Conservation (phyloP, 2,888 invertebrate genomes). For the Eumacrocentrus americanus region DNA sequence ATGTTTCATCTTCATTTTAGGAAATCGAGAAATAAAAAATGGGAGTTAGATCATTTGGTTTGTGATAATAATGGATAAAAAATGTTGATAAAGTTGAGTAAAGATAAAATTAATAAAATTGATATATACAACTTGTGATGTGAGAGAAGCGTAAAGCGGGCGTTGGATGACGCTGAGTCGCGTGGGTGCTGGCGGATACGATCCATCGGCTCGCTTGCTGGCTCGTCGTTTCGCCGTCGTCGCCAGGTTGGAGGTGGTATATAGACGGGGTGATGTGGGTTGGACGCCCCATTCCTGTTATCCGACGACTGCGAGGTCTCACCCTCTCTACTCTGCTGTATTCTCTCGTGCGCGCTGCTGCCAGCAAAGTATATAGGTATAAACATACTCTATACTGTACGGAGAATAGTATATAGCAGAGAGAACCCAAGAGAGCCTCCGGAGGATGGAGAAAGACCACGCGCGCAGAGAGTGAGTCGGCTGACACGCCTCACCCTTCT, state of each 20-base stretch:
- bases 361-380: slow-evolving; percentile 8
- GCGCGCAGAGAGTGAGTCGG: background rate
- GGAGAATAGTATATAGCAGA: background rate
- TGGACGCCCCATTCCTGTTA: slow-evolving; percentile 19
- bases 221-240: slow-evolving; percentile 17
- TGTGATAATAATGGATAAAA: too few relatives aligned
- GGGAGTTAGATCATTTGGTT: too few relatives aligned
- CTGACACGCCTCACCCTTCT: background rate
- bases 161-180: slow-evolving; percentile 13
- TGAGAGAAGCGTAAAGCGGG: background rate
- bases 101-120: too few relatives aligned
- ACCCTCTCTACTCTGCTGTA: slow-evolving; percentile 6
- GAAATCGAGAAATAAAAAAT: too few relatives aligned
- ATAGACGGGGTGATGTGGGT: slow-evolving; percentile 8
- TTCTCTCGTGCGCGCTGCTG: slow-evolving; percentile 12
- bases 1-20: too few relatives aligned
- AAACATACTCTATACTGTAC: background rate
- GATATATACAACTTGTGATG: too few relatives aligned
- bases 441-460: background rate
- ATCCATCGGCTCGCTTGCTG: slow-evolving; percentile 12
- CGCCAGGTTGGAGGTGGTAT: slow-evolving; percentile 2
- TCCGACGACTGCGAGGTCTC: slow-evolving; percentile 15
- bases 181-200: slow-evolving; percentile 20
- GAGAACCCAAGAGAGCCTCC: background rate
- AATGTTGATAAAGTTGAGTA: too few relatives aligned